Percentiles rank a stretch among this genome's conserved stretches.
These are phyloP conservation scores for Antennarius maculatus DNA, from an alignment of 2,797 vertebrate genomes.

Conservation along the genomic window DNA sequence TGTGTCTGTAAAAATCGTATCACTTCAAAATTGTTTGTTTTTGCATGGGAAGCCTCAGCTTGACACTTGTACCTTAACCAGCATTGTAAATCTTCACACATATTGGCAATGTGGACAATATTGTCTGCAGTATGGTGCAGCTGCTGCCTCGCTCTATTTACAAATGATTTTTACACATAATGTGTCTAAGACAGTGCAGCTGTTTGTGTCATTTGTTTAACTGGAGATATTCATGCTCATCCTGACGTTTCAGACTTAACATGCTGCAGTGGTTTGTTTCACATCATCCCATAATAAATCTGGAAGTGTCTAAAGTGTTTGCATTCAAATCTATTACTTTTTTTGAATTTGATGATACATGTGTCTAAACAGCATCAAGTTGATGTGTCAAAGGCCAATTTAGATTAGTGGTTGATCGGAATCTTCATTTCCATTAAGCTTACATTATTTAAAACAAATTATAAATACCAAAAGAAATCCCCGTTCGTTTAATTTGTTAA, in stretches of 20 bases:
- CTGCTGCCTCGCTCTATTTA: conserved; percentile 54
- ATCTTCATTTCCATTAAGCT: conserved; percentile 13
- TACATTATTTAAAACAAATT: conserved; percentile 17
- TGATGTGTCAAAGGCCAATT: conserved; percentile 24
- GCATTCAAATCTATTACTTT: conserved; percentile 37
- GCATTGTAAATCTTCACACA: conserved; percentile 39
- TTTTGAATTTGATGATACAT: conserved; percentile 30
- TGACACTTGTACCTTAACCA: conserved; percentile 8
- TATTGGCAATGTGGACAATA: conserved; percentile 13
- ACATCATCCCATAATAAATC: conserved; percentile 1
- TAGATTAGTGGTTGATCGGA: conserved; percentile 30
- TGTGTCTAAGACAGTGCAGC: conserved; percentile 43
- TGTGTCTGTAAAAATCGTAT: conserved; percentile 6
- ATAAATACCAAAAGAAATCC: conserved; percentile 14
- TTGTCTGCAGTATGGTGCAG: conserved; percentile 44
- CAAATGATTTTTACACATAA: conserved; percentile 49
- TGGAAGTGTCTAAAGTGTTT: conserved; percentile 19
- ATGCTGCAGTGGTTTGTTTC: conserved; percentile 25
- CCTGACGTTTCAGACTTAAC: conserved; percentile 30
- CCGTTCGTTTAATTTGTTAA: conserved; percentile 5
- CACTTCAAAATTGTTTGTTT: conserved; percentile 14
- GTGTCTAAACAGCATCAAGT: conserved; percentile 26
- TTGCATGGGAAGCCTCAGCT: conserved; percentile 19
- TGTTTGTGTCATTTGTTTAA: conserved; percentile 56
- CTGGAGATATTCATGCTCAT: conserved; percentile 37